Percentiles rank a stretch among this genome's conserved stretches.
Evolutionary conservation across 2,797 vertebrate genomes (phyloP).

Genomic region (Alcedo atthis): DNA sequence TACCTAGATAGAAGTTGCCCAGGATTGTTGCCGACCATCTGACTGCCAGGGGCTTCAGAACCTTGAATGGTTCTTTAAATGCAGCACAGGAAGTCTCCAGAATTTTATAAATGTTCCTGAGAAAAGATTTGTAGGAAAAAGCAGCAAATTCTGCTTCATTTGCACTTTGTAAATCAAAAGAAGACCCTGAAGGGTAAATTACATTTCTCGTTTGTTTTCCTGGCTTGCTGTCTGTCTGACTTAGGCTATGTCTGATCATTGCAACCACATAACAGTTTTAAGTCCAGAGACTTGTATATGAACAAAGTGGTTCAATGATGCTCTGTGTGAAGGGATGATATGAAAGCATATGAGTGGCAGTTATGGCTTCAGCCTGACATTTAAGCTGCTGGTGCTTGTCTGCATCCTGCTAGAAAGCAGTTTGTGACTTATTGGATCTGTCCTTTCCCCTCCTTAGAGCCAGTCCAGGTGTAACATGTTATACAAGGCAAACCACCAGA

Average conservation of each 20-base stretch:
- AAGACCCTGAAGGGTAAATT: neutral
- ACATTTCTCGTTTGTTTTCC: neutral
- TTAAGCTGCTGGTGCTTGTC: neutral
- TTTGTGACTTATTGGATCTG: neutral
- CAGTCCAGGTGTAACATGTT: no score
- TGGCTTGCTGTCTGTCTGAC: neutral
- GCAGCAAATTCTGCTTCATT: neutral
- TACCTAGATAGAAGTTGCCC: neutral
- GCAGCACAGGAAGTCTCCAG: neutral
- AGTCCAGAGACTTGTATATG: no score
- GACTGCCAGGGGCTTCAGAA: neutral
- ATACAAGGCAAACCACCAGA: no score
- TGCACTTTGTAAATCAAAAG: conserved; percentile 18
- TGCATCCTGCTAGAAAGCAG: neutral
- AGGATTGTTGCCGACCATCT: neutral
- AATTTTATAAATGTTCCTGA: neutral
- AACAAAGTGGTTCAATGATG: no score
- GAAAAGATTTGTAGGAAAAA: neutral
- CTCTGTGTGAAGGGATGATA: no score
- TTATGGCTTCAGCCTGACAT: neutral
- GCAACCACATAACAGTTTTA: neutral
- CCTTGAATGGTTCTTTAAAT: neutral
- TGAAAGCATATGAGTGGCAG: neutral
- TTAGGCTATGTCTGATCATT: neutral
- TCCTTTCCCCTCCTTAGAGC: no score